Conservation (phyloP, 2,888 invertebrate genomes). For the Icerya purchasi region DNA sequence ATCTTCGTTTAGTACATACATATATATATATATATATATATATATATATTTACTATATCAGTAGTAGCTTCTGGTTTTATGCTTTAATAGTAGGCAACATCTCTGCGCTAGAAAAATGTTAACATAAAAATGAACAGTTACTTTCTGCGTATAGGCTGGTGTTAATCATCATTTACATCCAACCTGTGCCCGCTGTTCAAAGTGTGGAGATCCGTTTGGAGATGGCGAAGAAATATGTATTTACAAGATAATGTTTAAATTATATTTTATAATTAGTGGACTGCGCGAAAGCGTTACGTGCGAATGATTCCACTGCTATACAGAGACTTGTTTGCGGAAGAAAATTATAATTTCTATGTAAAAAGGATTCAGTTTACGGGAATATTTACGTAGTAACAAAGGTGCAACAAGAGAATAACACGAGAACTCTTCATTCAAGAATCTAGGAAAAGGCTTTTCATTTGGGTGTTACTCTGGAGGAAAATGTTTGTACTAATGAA, state of each 20-base stretch:
- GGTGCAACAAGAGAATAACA: too few relatives aligned
- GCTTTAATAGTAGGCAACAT: not conserved
- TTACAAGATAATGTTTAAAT: slow-evolving; percentile 34
- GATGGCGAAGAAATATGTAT: slow-evolving; percentile 96
- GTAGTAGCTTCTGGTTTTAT: not conserved
- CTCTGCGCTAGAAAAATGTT: not conserved
- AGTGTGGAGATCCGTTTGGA: slow-evolving; percentile 91
- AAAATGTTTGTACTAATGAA: too few relatives aligned
- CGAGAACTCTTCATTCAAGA: too few relatives aligned
- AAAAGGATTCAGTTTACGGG: not conserved
- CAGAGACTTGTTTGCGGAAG: not conserved
- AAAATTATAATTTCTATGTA: not conserved
- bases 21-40: too few relatives aligned
- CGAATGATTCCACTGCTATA: not conserved
- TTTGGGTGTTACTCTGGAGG: too few relatives aligned
- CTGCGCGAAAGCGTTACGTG: not conserved
- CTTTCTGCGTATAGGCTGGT: too few relatives aligned
- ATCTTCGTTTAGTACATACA: too few relatives aligned
- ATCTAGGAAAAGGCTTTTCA: too few relatives aligned
- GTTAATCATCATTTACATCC: slow-evolving; percentile 96
- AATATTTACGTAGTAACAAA: not conserved
- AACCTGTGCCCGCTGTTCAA: slow-evolving; percentile 87
- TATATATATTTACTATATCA: too few relatives aligned
- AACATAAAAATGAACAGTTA: not conserved
- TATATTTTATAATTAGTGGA: not conserved